A percentile compares a stretch with the other conserved stretches of the same genome.
phyloP scores from a whole-genome alignment of 2,113 vertebrate genomes.

The Varanus salvator region DNA sequence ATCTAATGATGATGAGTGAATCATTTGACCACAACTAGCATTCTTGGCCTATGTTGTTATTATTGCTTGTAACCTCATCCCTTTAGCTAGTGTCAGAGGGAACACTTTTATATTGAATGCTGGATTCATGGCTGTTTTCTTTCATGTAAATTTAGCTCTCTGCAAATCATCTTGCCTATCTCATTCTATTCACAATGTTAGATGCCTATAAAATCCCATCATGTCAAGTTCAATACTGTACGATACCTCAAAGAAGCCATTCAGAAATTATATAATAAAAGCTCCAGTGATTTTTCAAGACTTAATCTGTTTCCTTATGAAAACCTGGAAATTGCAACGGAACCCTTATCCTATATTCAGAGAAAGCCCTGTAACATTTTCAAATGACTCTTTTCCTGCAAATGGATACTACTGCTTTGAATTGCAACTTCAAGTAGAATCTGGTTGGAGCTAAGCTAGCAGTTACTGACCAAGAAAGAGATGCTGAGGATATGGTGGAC shows the following conservation, averaged over 20 bases:
- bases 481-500: too few species aligned
- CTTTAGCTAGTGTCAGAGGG: conserved; percentile 35
- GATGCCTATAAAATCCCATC: background rate
- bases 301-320: background rate
- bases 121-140: background rate
- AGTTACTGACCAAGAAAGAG: too few species aligned
- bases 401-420: background rate
- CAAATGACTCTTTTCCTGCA: background rate
- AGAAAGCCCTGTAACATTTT: background rate
- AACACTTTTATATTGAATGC: background rate
- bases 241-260: conserved; percentile 1
- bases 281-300: background rate
- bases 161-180: conserved; percentile 1
- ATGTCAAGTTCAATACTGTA: background rate
- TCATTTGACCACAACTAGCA: conserved; percentile 72
- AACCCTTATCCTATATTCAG: background rate
- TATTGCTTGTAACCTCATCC: conserved; percentile 60
- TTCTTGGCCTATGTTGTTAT: conserved; percentile 63
- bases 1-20: conserved; percentile 73
- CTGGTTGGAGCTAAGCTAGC: too few species aligned
- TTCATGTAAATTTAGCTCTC: background rate
- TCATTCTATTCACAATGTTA: background rate
- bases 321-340: background rate
- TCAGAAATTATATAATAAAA: background rate
- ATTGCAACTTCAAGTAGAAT: too few species aligned